phyloP scores from a whole-genome alignment of 30 jellyfish, hydroid and myxozoan genomes.

The Hydra vulgaris region DNA sequence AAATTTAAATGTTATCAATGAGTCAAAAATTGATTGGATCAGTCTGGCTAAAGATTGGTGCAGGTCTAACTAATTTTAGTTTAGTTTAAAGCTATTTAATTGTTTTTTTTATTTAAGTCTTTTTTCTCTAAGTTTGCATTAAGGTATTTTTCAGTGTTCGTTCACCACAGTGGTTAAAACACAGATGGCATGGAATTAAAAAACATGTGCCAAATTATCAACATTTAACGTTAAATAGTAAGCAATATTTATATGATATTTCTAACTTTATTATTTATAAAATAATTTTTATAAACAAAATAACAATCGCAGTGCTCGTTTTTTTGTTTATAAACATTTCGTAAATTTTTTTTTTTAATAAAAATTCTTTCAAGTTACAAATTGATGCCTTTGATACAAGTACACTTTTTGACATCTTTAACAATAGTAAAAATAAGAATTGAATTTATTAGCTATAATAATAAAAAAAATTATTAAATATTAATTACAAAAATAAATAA shows the following conservation, averaged over 20 bases:
- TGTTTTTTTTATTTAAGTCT: background rate
- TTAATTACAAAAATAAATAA: no score
- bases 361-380: no score
- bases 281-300: no score
- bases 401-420: no score
- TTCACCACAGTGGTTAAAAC: conserved; percentile 91
- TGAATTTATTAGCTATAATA: no score
- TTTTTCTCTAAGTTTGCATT: background rate
- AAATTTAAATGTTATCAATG: conserved; percentile 34
- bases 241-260: no score
- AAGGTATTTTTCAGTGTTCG: conserved; percentile 46
- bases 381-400: no score
- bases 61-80: conserved; percentile 29
- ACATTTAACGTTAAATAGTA: conserved; percentile 41
- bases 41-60: conserved; percentile 69
- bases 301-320: no score
- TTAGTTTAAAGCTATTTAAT: background rate
- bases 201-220: conserved; percentile 55
- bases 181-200: conserved; percentile 90
- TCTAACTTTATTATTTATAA: background rate
- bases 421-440: no score
- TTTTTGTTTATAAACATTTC: no score
- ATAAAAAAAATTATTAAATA: no score
- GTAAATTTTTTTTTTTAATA: no score
- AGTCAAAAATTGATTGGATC: conserved; percentile 51